These are phyloP conservation scores for Microcaecilia unicolor DNA, from an alignment of 2,797 vertebrate species.

Conservation along the genomic window DNA sequence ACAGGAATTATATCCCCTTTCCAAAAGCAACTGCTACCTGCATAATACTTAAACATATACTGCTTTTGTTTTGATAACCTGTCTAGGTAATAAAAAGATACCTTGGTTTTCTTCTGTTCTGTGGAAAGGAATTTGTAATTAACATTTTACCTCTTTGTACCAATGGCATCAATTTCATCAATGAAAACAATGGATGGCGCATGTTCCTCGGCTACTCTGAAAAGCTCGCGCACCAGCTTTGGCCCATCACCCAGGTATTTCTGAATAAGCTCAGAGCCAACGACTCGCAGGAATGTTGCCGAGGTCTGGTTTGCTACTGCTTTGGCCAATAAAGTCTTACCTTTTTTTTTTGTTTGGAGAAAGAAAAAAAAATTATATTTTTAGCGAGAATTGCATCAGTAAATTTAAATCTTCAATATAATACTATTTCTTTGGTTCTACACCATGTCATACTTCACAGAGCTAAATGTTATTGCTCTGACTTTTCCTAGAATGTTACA, in stretches of 20 bases:
- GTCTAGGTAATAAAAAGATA: no score
- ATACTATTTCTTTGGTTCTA: no score
- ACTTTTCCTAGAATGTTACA: no score
- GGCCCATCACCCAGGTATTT: conserved; percentile 91
- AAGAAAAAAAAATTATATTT: neutral
- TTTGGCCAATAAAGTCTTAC: conserved; percentile 91
- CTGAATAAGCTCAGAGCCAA: conserved; percentile 93
- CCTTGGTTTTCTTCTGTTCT: no score
- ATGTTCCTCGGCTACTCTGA: conserved; percentile 88
- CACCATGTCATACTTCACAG: no score
- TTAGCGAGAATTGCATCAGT: neutral
- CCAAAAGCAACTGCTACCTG: no score
- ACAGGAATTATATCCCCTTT: no score
- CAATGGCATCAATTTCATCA: conserved; percentile 92
- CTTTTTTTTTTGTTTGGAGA: no score
- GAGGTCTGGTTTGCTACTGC: conserved; percentile 97
- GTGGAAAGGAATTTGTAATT: rapidly evolving
- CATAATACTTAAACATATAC: no score
- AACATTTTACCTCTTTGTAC: conserved; percentile 75
- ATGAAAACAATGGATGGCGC: conserved; percentile 93
- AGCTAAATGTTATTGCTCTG: no score
- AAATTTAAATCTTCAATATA: no score
- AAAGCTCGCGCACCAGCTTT: conserved; percentile 87
- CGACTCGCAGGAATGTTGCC: conserved; percentile 87
- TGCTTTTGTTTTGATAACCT: no score